phyloP scores from a whole-genome alignment of 2,113 vertebrate genomes.

The Chloropsis hardwickii region DNA sequence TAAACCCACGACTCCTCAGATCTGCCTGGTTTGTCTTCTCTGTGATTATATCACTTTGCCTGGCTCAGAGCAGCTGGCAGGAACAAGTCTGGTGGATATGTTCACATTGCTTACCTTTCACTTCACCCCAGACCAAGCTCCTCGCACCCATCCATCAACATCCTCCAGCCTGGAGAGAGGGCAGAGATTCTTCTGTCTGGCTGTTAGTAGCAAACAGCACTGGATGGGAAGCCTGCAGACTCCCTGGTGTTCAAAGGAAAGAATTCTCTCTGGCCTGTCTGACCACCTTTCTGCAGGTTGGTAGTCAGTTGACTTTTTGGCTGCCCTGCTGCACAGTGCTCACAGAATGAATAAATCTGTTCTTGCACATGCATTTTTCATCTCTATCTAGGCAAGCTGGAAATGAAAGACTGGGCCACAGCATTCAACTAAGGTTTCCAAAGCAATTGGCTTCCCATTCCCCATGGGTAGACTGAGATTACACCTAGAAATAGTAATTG shows the following conservation, averaged over 20 bases:
- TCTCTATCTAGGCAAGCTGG: not conserved
- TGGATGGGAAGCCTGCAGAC: not conserved
- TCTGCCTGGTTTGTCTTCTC: not conserved
- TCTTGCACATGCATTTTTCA: not conserved
- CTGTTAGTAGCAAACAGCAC: not conserved
- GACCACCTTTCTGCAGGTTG: not conserved
- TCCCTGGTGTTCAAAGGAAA: not conserved
- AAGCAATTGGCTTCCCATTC: not conserved
- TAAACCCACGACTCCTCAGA: not conserved
- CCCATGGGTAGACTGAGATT: not conserved
- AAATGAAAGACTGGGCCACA: not conserved
- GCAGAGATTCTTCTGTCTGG: not conserved
- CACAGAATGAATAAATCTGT: not conserved
- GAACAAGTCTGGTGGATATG: not conserved
- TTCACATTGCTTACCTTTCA: not conserved
- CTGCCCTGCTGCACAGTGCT: not conserved
- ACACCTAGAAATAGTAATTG: not conserved
- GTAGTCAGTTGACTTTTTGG: not conserved
- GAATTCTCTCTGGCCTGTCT: not conserved
- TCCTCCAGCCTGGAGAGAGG: not conserved
- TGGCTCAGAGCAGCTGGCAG: not conserved
- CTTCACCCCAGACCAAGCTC: not conserved
- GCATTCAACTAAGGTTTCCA: not conserved
- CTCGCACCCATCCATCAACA: not conserved
- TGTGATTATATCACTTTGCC: not conserved